These are phyloP conservation scores for Patiria pectinifera DNA, from an alignment of 53 echinoderm and acorn worm species.

Conservation along the genomic window DNA sequence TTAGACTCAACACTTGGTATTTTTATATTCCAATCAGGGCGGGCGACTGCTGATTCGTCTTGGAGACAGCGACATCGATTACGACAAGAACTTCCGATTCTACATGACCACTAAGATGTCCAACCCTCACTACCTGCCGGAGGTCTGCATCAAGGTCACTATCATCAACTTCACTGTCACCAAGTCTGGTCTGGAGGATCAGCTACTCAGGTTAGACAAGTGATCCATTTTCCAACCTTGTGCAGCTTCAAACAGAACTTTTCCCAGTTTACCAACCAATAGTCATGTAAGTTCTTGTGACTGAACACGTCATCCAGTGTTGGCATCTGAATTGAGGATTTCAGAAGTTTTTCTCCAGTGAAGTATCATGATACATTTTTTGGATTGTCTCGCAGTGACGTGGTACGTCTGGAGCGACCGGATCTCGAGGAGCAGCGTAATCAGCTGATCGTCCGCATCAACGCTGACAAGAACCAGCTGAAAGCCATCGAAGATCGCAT, in stretches of 20 bases:
- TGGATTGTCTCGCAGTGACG: slow-evolving; percentile 75
- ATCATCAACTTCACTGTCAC: slow-evolving; percentile 99
- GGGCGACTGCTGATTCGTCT: slow-evolving; percentile 94
- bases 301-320: no score
- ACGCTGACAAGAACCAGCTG: slow-evolving; percentile 98
- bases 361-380: no score
- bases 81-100: slow-evolving; percentile 98
- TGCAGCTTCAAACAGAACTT: no score
- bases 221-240: neutral
- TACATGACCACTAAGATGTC: slow-evolving; percentile 99
- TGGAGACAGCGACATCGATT: slow-evolving; percentile 99
- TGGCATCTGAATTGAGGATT: no score
- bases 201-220: slow-evolving; percentile 83
- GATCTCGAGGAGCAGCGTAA: slow-evolving; percentile 98
- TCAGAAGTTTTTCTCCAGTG: no score
- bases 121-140: slow-evolving; percentile 99
- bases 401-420: slow-evolving; percentile 94
- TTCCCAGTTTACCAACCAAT: no score
- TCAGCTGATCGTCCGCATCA: slow-evolving; percentile 97
- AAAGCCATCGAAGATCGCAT: slow-evolving; percentile 99
- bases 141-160: slow-evolving; percentile 99
- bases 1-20: neutral
- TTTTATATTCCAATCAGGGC: slow-evolving; percentile 64
- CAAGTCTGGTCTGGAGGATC: slow-evolving; percentile 98
- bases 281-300: no score